Base-by-base conservation (phyloP, 1,140 invertebrate species). In the Pogonomyrmex barbatus region DNA sequence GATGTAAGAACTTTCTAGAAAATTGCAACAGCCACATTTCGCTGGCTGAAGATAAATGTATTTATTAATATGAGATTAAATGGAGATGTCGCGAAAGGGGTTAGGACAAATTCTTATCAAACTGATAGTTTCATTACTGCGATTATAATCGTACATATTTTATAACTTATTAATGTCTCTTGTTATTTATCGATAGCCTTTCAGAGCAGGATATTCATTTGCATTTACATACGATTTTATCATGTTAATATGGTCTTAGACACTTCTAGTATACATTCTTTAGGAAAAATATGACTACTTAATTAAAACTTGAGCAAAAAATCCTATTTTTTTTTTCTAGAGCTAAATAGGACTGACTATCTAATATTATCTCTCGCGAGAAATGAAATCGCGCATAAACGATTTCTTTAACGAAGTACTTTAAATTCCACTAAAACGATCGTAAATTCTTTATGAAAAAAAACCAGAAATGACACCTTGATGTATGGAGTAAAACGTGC, bases 381-480 rank as follows among this genome's bases (percentile, higher is more conserved):
- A 14, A 67, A 42, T 39, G 39, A 68, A 54, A 24, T 24, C 17
- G 17, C 14, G n/a, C 47, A 14, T 33, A n/a, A 63, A 65, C 12
- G 77, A 42, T 36, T 14, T 42, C 39, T 70, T 42, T 42, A 56
- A 70, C 36, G 12, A 56, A 70, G n/a, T 45, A n/a, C 36, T 81
- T 81, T 70, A 68, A 81, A 81, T 81, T 81, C 47, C 36, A 45
- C 17, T 54, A 67, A n/a, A 65, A 39, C 36, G 47, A 6, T 33
- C 24, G 1, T 81, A 81, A 63, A 63, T 24, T 62, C 17, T n/a
- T 73, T 24, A 50, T 12, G 4, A 45, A 47, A 73, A 73, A 52
- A 47, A 82, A 71, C 3, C 30, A 47, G 68, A 50, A 70, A 45
- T 70, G 63, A 70, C 39, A 54, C 30, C n/a, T 54, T 56, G 63